phyloP scores from a whole-genome alignment of 1,140 invertebrate species.

The Aphelenchoides fujianensis region DNA sequence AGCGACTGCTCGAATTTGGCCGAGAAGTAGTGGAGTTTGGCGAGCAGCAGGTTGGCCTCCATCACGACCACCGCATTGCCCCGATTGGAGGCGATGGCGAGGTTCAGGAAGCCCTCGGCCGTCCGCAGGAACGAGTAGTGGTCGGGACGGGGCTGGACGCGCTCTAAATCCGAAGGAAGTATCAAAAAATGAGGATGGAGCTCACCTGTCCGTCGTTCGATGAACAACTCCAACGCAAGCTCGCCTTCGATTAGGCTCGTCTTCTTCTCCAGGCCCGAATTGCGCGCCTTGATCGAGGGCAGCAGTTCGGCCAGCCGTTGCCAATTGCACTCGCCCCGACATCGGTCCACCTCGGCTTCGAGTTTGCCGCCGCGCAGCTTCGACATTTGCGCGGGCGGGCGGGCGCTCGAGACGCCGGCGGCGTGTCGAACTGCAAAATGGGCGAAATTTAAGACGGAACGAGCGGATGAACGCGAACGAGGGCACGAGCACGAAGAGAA shows the following conservation, averaged over 20 bases:
- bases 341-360: conserved; percentile 42
- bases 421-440: no score
- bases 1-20: conserved; percentile 18
- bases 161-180: background rate
- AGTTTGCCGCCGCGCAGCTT: conserved; percentile 36
- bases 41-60: conserved; percentile 37
- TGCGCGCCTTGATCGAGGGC: conserved; percentile 33
- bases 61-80: conserved; percentile 18
- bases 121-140: conserved; percentile 29
- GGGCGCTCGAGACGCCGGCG: no score
- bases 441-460: no score
- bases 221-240: conserved; percentile 31
- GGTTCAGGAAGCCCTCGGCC: conserved; percentile 33
- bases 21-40: conserved; percentile 40
- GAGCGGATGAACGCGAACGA: no score
- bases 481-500: no score
- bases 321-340: conserved; percentile 45
- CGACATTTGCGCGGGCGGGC: conserved; percentile 11
- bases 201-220: conserved; percentile 17
- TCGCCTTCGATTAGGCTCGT: conserved; percentile 32
- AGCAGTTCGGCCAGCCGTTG: conserved; percentile 29
- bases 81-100: background rate
- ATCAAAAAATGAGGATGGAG: background rate
- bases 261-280: conserved; percentile 28
- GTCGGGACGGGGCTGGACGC: conserved; percentile 1